Evolutionary conservation across 2,888 invertebrate genomes (phyloP), one percentile per base, ranked within the genome.

Genomic region (Artemia sp.): DNA sequence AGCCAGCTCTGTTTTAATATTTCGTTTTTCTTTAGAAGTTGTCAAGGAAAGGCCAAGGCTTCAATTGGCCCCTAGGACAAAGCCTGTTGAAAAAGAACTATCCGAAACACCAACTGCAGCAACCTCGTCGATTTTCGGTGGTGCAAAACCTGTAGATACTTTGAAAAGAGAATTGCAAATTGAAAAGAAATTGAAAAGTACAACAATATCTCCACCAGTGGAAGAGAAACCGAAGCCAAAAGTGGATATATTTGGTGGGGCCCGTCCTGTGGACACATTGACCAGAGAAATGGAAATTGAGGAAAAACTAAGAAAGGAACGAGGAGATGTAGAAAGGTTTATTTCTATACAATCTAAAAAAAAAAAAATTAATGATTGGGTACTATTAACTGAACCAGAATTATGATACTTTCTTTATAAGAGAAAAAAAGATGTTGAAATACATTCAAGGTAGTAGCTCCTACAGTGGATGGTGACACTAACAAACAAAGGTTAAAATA

Each of bases 111-210:
- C 79, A 70, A 82, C 83, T 11, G 82, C 82, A 69, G 80, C 85
- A 2, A 82, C 86, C 0, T 84, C 86, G 67, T 88, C 87, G 71
- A 92, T 95, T 74, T 95, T 81, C 76, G 95, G 95, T n/a, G 87
- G 85, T 52, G 95, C 95, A 19, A 92, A 89, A 77, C 95, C 95
- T 0, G 95, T 96, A 0, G 93, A 95, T 77, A 96, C 95, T 2
- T 86, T 90, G 69, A 88, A 90, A 67, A 85, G 88, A 74, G 93
- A 94, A 76, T 83, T 90, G 70, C 90, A 92, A 81, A 94, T 95
- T 73, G 95, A 95, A 77, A 90, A 91, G 77, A 72, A 75, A 38
- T 70, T 78, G 24, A 71, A 72, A 68, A 68, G 12, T 51, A 69
- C 58, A 12, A 50, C 58, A 8, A 50, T 12, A 6, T 67, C 66